These are phyloP conservation scores for Vireo altiloquus DNA, from an alignment of 2,113 vertebrate species.

Conservation along the genomic window DNA sequence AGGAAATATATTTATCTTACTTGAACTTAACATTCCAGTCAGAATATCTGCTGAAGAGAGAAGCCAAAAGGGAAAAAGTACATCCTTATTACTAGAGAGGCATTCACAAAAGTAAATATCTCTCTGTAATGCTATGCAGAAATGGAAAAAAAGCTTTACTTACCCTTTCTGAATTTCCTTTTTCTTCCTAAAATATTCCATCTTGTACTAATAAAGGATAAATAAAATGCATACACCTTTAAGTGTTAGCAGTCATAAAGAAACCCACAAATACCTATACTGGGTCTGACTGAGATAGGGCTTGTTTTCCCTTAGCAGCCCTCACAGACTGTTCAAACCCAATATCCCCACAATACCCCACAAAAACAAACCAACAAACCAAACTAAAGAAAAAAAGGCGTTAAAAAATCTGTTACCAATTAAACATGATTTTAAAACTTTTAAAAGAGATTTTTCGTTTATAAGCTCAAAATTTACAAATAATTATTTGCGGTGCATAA, in stretches of 20 bases:
- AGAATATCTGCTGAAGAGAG: neutral
- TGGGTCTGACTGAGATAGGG: neutral
- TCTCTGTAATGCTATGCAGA: neutral
- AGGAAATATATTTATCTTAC: neutral
- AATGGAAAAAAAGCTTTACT: neutral
- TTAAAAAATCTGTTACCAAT: neutral
- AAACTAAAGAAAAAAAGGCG: neutral
- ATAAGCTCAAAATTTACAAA: neutral
- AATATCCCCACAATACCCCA: neutral
- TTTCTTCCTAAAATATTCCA: neutral
- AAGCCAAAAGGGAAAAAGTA: neutral
- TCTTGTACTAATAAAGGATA: neutral
- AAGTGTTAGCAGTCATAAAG: neutral
- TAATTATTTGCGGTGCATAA: neutral
- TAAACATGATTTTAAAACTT: neutral
- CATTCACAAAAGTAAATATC: neutral
- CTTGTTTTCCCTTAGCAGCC: neutral
- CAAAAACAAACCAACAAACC: neutral
- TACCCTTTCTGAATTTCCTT: neutral
- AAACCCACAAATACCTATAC: accelerated
- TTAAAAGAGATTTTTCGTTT: neutral
- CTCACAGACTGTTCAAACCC: neutral
- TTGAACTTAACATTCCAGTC: slow-evolving; percentile 1
- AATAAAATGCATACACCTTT: neutral
- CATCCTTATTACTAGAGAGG: neutral